Conservation (phyloP, 2,797 vertebrate species). For the Nyctibius grandis region DNA sequence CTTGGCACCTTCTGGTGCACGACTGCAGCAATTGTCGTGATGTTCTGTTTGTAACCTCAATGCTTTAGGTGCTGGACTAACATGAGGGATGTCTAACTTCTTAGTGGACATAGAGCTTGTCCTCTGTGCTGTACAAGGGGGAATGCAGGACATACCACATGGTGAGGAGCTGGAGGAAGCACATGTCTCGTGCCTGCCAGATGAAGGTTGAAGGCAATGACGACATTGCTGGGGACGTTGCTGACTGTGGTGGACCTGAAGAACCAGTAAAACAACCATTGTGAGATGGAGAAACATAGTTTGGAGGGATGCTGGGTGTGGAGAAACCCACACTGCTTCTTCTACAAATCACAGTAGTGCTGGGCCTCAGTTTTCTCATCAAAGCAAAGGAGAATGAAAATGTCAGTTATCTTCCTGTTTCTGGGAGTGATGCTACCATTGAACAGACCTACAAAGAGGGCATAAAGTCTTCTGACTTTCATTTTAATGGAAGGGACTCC, state of each 20-base stretch:
- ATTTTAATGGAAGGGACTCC: background rate
- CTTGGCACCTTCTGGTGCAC: background rate
- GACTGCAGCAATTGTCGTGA: background rate
- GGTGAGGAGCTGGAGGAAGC: background rate
- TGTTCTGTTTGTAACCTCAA: background rate
- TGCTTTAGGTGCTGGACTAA: background rate
- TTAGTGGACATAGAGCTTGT: background rate
- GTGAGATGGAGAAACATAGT: background rate
- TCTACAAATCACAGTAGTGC: background rate
- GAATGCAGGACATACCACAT: background rate
- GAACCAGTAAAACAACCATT: background rate
- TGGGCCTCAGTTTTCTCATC: background rate
- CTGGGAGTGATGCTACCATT: background rate
- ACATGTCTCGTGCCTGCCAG: background rate
- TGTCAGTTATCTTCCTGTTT: background rate
- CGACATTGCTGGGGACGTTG: background rate
- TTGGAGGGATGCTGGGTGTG: background rate
- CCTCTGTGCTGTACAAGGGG: background rate
- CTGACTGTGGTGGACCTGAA: background rate
- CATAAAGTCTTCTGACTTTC: background rate
- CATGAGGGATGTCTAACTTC: background rate
- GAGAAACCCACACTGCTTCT: background rate
- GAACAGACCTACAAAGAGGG: background rate
- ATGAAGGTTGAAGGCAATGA: background rate
- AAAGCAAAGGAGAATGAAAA: background rate